These are phyloP conservation scores for Haliclystus octoradiatus DNA, from an alignment of 30 jellyfish, hydroid and myxozoan genomes.

Conservation along the genomic window DNA sequence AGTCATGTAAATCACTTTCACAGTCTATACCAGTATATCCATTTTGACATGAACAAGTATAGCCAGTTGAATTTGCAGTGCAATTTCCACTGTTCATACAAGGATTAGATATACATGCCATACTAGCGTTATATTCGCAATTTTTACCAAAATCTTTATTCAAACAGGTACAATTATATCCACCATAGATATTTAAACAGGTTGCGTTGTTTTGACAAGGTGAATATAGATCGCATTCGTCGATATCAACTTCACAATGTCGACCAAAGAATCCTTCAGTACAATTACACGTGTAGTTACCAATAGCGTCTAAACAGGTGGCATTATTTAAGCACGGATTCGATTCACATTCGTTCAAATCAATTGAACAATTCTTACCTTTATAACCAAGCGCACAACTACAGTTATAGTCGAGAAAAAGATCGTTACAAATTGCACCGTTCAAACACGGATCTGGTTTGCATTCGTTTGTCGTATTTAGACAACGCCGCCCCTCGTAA, in stretches of 20 bases:
- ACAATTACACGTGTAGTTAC: conserved; percentile 38
- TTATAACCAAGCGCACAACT: conserved; percentile 36
- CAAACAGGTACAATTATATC: conserved; percentile 36
- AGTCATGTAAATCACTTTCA: conserved; percentile 16
- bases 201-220: conserved; percentile 51
- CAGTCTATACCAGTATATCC: conserved; percentile 71
- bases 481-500: conserved; percentile 24
- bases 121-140: conserved; percentile 34
- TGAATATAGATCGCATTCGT: conserved; percentile 22
- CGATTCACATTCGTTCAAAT: conserved; percentile 40
- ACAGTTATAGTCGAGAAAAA: conserved; percentile 22
- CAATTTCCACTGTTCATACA: conserved; percentile 20
- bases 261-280: conserved; percentile 34
- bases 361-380: conserved; percentile 46
- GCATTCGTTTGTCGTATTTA: conserved; percentile 1
- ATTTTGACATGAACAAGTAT: conserved; percentile 39
- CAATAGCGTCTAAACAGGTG: conserved; percentile 33
- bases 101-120: conserved; percentile 15
- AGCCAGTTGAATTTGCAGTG: conserved; percentile 42
- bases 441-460: conserved; percentile 23
- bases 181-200: conserved; percentile 26
- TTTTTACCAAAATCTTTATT: conserved; percentile 30
- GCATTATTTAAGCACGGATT: conserved; percentile 31
- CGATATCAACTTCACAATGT: conserved; percentile 33
- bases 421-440: conserved; percentile 33